Conservation (phyloP, 2,113 vertebrate genomes). For the Neolamprologus longior region DNA sequence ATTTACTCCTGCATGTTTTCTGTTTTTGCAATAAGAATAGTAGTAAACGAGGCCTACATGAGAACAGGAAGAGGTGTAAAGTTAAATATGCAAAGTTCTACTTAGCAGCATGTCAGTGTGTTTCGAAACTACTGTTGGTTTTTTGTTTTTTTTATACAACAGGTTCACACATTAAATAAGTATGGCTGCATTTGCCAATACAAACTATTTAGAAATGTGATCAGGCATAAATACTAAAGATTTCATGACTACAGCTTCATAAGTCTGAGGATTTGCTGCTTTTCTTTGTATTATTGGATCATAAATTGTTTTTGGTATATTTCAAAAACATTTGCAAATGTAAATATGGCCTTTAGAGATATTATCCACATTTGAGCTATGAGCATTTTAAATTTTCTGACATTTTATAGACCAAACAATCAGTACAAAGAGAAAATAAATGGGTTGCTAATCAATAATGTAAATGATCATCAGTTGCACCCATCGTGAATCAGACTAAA, state of each 20-base stretch:
- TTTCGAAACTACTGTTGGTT: fast-evolving
- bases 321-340: neutral
- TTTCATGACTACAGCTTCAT: neutral
- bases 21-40: neutral
- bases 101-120: fast-evolving
- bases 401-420: neutral
- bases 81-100: neutral
- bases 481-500: neutral
- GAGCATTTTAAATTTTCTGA: neutral
- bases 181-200: neutral
- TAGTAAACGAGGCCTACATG: neutral
- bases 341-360: neutral
- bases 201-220: neutral
- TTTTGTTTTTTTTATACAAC: neutral
- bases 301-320: neutral
- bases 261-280: neutral
- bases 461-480: neutral
- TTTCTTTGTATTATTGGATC: neutral
- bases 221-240: neutral
- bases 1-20: neutral
- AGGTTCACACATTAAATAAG: neutral
- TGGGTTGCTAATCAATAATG: neutral
- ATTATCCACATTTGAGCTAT: neutral
- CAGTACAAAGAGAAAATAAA: neutral
- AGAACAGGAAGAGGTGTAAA: neutral